Base-by-base conservation (phyloP, 2,797 vertebrate species). In the Avahi laniger region DNA sequence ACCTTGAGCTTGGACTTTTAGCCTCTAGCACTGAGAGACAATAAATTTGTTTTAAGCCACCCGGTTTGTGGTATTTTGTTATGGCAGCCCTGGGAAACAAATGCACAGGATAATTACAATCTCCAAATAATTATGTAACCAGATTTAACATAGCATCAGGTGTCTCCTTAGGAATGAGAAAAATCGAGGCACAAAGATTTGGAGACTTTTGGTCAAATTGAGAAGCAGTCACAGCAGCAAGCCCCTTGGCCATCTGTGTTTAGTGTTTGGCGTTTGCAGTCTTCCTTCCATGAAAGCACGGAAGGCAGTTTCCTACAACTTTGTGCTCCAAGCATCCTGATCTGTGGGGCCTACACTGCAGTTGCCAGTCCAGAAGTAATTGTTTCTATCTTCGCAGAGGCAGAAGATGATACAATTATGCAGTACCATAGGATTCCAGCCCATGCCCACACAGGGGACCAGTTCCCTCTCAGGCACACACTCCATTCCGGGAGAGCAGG, bases 251-350 rank as follows among this genome's bases (percentile, higher is more conserved):
- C 38, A 12, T 38, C 59, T 59, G 48, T 22, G 14, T 35, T 20
- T 82, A 41, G 30, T 18, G 18, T 52, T 80, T 10, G 33, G 26
- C 26, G 1, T 59, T 33, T 28, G 50, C 24, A 28, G 9, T 24
- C 33, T 65, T 59, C 38, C 28, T 67, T 13, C 59, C 22, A 0
- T 17, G 73, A 57, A 80, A 48, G 33, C 13, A 35, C 0, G 14
- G 28, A 69, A 80, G 61, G 50, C 4, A 8, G 33, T 69, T 73
- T 86, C 52, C 67, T 69, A 83, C 30, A 41, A 41, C 35, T 81
- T 54, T 1, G 0, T 57, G 24, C 80, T 89, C 81, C 54, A 41
- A 65, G n/a, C 41, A 24, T 59, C 72, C 38, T 61, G 22, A 48
- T 35, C 72, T 17, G 1, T 7, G n/a, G 52, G 35, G 28, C 69